phyloP scores from a whole-genome alignment of 92 coral and sea anemone genomes.

The Phenganax marumi region DNA sequence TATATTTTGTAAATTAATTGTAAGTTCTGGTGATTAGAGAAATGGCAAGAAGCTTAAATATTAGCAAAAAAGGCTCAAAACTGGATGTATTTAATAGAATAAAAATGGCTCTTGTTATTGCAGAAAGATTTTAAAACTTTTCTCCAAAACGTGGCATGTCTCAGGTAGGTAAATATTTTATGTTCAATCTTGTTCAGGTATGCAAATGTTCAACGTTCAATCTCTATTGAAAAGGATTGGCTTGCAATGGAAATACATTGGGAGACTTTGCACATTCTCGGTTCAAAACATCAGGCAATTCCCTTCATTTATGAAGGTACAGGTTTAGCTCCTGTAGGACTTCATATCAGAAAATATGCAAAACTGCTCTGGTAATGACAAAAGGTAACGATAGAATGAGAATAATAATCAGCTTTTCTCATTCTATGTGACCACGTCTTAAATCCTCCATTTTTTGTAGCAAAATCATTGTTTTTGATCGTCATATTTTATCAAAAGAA shows the following conservation, averaged over 20 bases:
- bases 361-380: too few species aligned
- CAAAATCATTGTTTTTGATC: too few species aligned
- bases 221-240: background rate
- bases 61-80: background rate
- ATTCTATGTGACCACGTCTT: too few species aligned
- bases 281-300: background rate
- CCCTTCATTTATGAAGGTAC: background rate
- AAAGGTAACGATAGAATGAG: too few species aligned
- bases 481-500: too few species aligned
- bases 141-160: constrained; percentile 3
- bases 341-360: background rate
- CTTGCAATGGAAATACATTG: background rate
- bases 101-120: background rate
- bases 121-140: background rate
- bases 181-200: too few species aligned
- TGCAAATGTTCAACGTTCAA: background rate
- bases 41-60: background rate
- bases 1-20: too few species aligned
- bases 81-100: background rate
- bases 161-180: too few species aligned
- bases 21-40: background rate
- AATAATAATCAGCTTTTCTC: too few species aligned
- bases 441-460: too few species aligned
- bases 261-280: background rate
- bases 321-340: background rate